These are phyloP conservation scores for Cantharis flavilabris DNA, from an alignment of 2,888 invertebrate species.

Conservation along the genomic window DNA sequence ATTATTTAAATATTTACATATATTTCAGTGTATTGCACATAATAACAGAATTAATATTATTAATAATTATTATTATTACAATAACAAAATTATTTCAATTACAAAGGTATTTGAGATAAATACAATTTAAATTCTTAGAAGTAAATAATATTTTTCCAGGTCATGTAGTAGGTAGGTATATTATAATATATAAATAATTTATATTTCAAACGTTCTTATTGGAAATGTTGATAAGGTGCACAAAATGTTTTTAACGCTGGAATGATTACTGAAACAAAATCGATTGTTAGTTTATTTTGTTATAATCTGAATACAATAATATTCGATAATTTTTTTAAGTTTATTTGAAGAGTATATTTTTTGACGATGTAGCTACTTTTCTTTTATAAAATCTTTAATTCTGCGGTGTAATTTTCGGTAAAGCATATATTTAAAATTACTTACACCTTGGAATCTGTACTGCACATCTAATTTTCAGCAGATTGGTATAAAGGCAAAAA, in stretches of 20 bases:
- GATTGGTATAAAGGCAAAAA: too few species aligned
- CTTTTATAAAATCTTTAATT: not conserved
- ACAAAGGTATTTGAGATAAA: not conserved
- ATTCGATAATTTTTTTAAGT: not conserved
- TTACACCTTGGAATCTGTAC: not conserved
- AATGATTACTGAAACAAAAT: not conserved
- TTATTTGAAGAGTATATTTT: not conserved
- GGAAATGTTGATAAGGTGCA: not conserved
- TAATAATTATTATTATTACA: not conserved
- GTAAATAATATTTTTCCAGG: not conserved
- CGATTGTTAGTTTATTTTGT: not conserved
- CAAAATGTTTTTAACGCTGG: not conserved
- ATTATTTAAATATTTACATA: not conserved
- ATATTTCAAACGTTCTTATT: not conserved
- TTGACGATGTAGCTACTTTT: too few species aligned
- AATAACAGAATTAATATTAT: not conserved
- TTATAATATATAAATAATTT: not conserved
- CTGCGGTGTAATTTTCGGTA: not conserved
- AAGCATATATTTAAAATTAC: constrained; percentile 4
- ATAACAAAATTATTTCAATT: not conserved
- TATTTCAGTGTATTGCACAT: not conserved
- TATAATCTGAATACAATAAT: not conserved
- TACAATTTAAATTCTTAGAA: not conserved
- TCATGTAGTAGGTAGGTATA: not conserved
- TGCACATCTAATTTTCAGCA: not conserved